Evolutionary conservation across 2,113 vertebrate genomes (phyloP).

Genomic region (Oxyruncus cristatus): DNA sequence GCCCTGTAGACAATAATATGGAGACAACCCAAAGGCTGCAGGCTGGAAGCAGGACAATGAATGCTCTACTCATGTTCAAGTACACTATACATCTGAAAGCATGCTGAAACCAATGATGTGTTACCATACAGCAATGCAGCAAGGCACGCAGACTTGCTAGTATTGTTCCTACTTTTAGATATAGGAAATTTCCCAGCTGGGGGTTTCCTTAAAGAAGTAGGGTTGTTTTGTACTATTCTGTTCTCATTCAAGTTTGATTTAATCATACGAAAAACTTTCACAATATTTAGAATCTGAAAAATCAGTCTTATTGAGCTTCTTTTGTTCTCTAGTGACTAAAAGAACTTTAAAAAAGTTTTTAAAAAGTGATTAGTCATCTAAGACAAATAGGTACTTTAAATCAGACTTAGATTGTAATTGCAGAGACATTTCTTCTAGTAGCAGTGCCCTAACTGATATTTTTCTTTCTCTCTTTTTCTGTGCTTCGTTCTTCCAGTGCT

Average conservation of each 20-base stretch:
- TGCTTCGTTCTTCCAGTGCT: not conserved
- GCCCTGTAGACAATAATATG: not conserved
- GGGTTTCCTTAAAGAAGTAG: not conserved
- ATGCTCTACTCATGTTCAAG: not conserved
- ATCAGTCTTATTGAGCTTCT: not conserved
- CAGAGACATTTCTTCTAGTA: not conserved
- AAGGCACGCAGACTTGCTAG: not conserved
- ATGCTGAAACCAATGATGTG: not conserved
- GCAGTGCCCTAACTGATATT: not conserved
- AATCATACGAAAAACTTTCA: not conserved
- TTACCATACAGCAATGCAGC: not conserved
- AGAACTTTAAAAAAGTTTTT: not conserved
- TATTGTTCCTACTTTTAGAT: not conserved
- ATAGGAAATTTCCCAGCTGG: not conserved
- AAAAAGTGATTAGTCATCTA: not conserved
- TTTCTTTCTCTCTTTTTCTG: not conserved
- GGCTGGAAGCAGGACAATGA: not conserved
- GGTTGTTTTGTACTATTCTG: not conserved
- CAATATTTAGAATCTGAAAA: not conserved
- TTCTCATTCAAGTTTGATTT: not conserved
- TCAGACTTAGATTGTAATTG: not conserved
- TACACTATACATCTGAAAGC: not conserved
- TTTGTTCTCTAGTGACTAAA: not conserved
- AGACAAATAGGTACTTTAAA: not conserved
- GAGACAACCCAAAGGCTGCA: not conserved